A percentile compares a stretch with the other conserved stretches of the same genome.
These are phyloP conservation scores for Decapterus maruadsi DNA, from an alignment of 2,797 vertebrate species.

Conservation along the genomic window DNA sequence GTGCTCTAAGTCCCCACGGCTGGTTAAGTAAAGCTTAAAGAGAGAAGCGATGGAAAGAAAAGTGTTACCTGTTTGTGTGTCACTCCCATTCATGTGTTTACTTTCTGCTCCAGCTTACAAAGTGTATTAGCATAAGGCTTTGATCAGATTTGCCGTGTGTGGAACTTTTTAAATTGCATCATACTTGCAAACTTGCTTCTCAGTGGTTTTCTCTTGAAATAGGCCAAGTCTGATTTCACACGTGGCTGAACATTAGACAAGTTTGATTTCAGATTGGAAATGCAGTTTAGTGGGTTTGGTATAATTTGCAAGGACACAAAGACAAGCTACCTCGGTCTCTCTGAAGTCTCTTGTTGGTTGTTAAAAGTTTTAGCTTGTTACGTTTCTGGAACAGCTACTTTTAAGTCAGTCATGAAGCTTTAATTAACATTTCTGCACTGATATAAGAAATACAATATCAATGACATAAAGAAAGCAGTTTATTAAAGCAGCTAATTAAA, in stretches of 20 bases:
- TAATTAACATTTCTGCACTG: conserved; percentile 7
- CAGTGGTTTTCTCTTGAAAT: conserved; percentile 54
- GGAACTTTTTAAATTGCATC: conserved; percentile 65
- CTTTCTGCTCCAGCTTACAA: conserved; percentile 37
- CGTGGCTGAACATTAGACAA: conserved; percentile 54
- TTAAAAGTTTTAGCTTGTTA: conserved; percentile 22
- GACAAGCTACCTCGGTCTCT: conserved; percentile 33
- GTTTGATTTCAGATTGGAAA: conserved; percentile 66
- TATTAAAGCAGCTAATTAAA: conserved; percentile 26
- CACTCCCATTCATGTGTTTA: conserved; percentile 44
- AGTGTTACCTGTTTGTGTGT: conserved; percentile 13
- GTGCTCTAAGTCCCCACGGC: conserved; percentile 11
- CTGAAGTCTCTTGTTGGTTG: neutral
- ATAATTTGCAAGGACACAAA: conserved; percentile 47
- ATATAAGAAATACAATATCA: conserved; percentile 8
- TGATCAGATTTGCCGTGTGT: conserved; percentile 67
- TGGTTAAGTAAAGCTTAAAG: conserved; percentile 27
- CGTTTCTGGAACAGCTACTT: neutral
- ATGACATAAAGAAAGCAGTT: conserved; percentile 9
- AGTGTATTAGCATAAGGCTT: conserved; percentile 62
- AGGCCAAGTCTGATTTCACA: conserved; percentile 69
- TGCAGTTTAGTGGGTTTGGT: conserved; percentile 53
- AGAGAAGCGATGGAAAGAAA: conserved; percentile 14
- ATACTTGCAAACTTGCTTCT: conserved; percentile 53
- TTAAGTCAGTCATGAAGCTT: conserved; percentile 7